Evolutionary conservation across 2,797 vertebrate species (phyloP).

Genomic region (Clarias pachynema): DNA sequence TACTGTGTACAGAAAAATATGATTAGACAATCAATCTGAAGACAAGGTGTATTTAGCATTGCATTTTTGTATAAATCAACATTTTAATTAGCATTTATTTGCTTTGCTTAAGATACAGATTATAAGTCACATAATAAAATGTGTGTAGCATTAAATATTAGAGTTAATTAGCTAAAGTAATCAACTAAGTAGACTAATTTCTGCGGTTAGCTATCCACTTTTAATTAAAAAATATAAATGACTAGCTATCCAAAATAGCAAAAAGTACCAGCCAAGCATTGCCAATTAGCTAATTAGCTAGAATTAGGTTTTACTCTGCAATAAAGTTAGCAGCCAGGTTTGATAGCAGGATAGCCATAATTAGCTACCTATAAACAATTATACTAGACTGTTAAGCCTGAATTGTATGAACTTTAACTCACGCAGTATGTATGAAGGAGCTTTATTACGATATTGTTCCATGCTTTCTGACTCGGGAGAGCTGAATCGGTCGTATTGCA

Average conservation of each 20-base stretch:
- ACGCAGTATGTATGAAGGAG: not conserved
- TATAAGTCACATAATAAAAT: not conserved
- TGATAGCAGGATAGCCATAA: too few relatives aligned
- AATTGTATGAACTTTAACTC: not conserved
- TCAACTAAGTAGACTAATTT: not conserved
- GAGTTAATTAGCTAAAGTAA: not conserved
- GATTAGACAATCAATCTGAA: not conserved
- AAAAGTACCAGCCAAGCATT: not conserved
- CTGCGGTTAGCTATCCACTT: not conserved
- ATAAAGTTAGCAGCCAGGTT: not conserved
- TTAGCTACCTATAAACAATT: not conserved
- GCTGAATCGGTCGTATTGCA: conserved; percentile 63
- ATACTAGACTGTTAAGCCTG: not conserved
- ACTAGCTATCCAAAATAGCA: not conserved
- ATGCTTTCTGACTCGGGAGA: conserved; percentile 42
- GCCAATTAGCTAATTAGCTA: not conserved
- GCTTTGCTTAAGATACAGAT: not conserved
- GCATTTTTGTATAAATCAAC: not conserved
- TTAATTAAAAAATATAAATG: not conserved
- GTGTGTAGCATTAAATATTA: not conserved
- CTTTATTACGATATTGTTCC: not conserved
- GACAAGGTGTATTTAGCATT: not conserved
- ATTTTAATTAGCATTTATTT: not conserved
- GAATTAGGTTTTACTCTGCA: not conserved
- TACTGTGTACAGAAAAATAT: not conserved